A percentile compares a stretch with the other conserved stretches of the same genome.
These are phyloP conservation scores for Ceratothoa steindachneri DNA, from an alignment of 2,888 invertebrate species.

Conservation along the genomic window DNA sequence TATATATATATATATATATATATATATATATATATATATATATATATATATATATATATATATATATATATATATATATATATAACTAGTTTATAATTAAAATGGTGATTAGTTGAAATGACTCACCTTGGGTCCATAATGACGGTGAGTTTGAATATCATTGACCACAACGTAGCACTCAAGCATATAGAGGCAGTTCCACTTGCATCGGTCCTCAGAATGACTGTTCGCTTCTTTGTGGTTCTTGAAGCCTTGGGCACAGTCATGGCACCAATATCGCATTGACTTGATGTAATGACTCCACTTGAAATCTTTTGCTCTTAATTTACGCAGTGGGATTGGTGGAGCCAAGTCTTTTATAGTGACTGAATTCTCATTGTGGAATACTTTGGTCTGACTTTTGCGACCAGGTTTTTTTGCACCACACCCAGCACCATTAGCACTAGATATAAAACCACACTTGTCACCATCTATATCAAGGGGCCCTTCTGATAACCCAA, in stretches of 20 bases:
- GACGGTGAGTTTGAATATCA: conserved; percentile 38
- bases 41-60: no score
- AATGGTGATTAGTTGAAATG: no score
- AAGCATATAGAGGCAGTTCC: conserved; percentile 46
- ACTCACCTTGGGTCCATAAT: conserved; percentile 45
- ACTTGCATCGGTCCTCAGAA: conserved; percentile 42
- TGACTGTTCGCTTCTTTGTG: conserved; percentile 41
- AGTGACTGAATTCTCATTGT: conserved; percentile 45
- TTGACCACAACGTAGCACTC: conserved; percentile 46
- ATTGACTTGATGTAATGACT: conserved; percentile 47
- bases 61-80: no score
- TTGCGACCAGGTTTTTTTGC: conserved; percentile 19
- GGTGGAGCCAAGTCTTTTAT: conserved; percentile 25
- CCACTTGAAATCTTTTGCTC: conserved; percentile 48
- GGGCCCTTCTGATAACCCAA: neutral
- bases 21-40: no score
- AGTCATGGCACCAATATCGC: conserved; percentile 46
- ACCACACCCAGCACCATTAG: neutral
- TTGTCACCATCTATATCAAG: conserved; percentile 22
- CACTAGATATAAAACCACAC: neutral
- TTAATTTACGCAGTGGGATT: conserved; percentile 28
- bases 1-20: no score
- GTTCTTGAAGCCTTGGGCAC: conserved; percentile 46
- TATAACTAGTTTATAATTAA: no score
- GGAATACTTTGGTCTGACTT: conserved; percentile 36